These are phyloP conservation scores for Cephalopterus ornatus DNA, from an alignment of 2,113 vertebrate genomes.

Conservation along the genomic window DNA sequence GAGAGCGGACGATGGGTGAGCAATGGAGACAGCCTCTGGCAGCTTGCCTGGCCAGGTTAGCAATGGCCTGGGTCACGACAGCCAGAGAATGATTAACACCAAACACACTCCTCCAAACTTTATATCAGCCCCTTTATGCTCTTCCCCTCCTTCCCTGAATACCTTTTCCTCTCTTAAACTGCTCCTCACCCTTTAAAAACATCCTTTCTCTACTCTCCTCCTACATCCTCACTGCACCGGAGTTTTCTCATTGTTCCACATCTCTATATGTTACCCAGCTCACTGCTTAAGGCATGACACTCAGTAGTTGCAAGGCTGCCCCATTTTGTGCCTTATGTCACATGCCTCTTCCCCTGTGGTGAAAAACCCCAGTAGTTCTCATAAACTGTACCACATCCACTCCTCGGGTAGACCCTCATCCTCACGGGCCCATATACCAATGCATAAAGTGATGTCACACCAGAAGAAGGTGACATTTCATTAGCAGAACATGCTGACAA, in stretches of 20 bases:
- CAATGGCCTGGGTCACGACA: neutral
- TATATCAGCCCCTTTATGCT: neutral
- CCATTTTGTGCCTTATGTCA: neutral
- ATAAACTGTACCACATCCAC: neutral
- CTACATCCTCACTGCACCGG: neutral
- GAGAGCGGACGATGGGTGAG: slow-evolving; percentile 33
- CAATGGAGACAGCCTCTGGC: slow-evolving; percentile 49
- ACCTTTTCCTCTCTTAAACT: neutral
- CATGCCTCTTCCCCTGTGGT: neutral
- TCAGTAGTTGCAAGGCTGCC: neutral
- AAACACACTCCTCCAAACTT: neutral
- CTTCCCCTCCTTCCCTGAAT: neutral
- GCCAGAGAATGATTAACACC: neutral
- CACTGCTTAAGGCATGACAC: neutral
- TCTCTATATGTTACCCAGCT: neutral
- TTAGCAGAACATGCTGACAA: slow-evolving; percentile 43
- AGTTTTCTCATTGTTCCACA: neutral
- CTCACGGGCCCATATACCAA: neutral
- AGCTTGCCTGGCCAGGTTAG: slow-evolving; percentile 37
- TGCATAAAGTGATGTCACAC: neutral
- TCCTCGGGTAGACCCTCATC: neutral
- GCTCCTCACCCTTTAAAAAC: neutral
- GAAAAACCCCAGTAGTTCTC: neutral
- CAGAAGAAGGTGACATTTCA: slow-evolving; percentile 30
- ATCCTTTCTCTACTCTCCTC: neutral